phyloP scores from a whole-genome alignment of 92 coral and sea anemone species.

The Phenganax subtilis region DNA sequence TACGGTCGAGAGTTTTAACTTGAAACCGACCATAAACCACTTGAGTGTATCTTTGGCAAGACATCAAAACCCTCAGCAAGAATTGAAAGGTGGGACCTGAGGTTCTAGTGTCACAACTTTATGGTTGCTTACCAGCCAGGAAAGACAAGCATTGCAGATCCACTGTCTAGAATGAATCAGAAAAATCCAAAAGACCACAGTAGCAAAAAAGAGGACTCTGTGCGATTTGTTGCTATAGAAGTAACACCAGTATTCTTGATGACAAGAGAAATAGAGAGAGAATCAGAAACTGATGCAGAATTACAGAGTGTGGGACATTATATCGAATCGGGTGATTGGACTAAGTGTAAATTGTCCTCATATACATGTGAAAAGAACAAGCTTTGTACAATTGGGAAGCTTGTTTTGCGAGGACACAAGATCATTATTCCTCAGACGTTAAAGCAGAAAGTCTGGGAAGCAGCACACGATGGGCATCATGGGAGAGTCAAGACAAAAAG shows the following conservation, averaged over 20 bases:
- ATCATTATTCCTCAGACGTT: constrained; percentile 22
- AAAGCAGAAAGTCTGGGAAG: background rate
- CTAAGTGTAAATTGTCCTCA: constrained; percentile 10
- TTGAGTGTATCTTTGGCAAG: constrained; percentile 39
- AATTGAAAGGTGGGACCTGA: constrained; percentile 46
- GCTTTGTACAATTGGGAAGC: constrained; percentile 14
- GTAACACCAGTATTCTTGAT: constrained; percentile 55
- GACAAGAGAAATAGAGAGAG: constrained; percentile 50
- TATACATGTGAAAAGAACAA: constrained; percentile 32
- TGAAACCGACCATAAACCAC: constrained; percentile 43
- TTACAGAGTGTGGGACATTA: constrained; percentile 20
- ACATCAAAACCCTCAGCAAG: constrained; percentile 45
- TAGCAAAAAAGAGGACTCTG: constrained; percentile 51
- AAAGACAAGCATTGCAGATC: constrained; percentile 44
- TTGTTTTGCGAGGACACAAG: constrained; percentile 27
- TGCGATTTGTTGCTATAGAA: constrained; percentile 47
- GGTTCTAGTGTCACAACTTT: constrained; percentile 37
- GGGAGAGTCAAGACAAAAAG: constrained; percentile 52
- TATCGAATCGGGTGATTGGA: constrained; percentile 10
- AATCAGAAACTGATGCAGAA: constrained; percentile 43
- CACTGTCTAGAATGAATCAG: constrained; percentile 47
- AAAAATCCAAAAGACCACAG: constrained; percentile 52
- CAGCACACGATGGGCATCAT: constrained; percentile 45
- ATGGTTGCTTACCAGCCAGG: constrained; percentile 46
- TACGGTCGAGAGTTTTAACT: constrained; percentile 44